Base-by-base conservation (phyloP, 2,113 vertebrate species). In the Dunckerocampus dactyliophorus region DNA sequence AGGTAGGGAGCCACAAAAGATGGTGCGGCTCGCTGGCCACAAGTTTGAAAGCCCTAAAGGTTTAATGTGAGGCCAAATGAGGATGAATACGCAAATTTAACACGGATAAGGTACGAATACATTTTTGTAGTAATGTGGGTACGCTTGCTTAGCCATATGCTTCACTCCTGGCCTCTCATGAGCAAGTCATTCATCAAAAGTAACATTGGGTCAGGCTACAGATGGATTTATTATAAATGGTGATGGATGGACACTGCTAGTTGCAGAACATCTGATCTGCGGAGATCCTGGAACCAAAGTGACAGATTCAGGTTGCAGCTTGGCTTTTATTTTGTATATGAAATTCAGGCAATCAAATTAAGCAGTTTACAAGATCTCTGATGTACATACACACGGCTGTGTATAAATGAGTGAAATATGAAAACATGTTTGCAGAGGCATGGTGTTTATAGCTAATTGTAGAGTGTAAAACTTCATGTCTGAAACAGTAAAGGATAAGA, bases 71-170 rank as follows among this genome's bases (percentile, higher is more conserved):
- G 55, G 60, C 71, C 76, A 87, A 88, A 89, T 88, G 84, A 89
- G 80, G 81, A 88, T 83, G 78, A 84, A 89, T 90, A 80, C 81
- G 74, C 34, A 58, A 62, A 83, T 87, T 85, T 81, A 77, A 56
- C 46, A 12, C 1, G 6, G 65, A 80, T 72, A 66, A 83, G 75
- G 79, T 61, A 6, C 62, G 60, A 76, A 75, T 2, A 63, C 62
- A 56, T 53, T 71, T 63, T 67, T 65, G 65, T 67, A 37, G 61
- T 48, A 53, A 71, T 76, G 50, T 59, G 59, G 62, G 28, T 56
- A 20, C 47, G 47, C 62, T 13, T 63, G 59, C 9, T 34, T 55
- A 22, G 43, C 47, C 47, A 43, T 48, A 59, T 54, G 69, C 62
- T 80, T 76, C 85, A 87, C 85, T 85, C 37, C 63, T 78, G 69